A percentile compares a stretch with the other conserved stretches of the same genome.
These are phyloP conservation scores for Asobara japonica DNA, from an alignment of 1,140 invertebrate species.

Conservation along the genomic window DNA sequence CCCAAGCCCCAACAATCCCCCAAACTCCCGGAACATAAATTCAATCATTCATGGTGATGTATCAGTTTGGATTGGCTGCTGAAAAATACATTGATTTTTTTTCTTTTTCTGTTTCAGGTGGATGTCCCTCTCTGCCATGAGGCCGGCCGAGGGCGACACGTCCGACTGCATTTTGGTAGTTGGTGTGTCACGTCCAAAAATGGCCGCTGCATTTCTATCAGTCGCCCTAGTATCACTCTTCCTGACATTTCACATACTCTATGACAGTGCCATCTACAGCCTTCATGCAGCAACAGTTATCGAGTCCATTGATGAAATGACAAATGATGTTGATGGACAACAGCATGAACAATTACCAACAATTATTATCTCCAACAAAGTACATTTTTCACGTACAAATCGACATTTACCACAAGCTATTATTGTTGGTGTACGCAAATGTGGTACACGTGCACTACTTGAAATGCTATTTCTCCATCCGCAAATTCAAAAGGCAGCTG, in stretches of 20 bases:
- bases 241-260: constrained; percentile 82
- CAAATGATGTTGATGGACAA: constrained; percentile 39
- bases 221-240: constrained; percentile 81
- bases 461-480: constrained; percentile 96
- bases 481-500: constrained; percentile 89
- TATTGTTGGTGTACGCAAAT: constrained; percentile 94
- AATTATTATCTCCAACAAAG: constrained; percentile 56
- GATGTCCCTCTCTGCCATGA: constrained; percentile 80
- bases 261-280: constrained; percentile 84
- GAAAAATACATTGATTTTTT: constrained; percentile 13
- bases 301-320: constrained; percentile 45
- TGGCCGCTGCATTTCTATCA: constrained; percentile 80
- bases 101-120: constrained; percentile 68
- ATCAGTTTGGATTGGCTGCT: not conserved
- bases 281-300: constrained; percentile 70
- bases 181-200: constrained; percentile 80
- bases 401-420: constrained; percentile 80
- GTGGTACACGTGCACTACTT: constrained; percentile 90
- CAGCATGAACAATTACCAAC: constrained; percentile 45
- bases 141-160: constrained; percentile 78
- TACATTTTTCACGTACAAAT: constrained; percentile 60
- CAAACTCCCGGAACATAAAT: not conserved
- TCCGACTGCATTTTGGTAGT: constrained; percentile 83
- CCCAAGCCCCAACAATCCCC: not conserved
- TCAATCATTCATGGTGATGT: not conserved